Conservation (phyloP, 2,113 vertebrate species). For the Etheostoma spectabile region DNA sequence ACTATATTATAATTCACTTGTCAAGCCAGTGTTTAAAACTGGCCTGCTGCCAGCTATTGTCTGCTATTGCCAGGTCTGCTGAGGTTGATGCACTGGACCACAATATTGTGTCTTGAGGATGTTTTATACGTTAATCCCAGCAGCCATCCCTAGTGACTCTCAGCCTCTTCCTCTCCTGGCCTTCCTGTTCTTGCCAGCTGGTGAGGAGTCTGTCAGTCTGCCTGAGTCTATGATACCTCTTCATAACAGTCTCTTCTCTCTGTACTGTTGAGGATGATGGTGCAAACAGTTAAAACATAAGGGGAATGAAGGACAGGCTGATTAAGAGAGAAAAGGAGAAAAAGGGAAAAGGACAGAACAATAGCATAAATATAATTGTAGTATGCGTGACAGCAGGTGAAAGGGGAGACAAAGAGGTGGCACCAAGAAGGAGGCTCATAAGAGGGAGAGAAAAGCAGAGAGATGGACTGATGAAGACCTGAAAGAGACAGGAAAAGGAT, state of each 20-base stretch:
- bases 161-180: slow-evolving; percentile 18
- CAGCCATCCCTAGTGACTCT: slow-evolving; percentile 44
- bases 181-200: slow-evolving; percentile 34
- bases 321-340: slow-evolving; percentile 46
- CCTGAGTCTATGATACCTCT: slow-evolving; percentile 54
- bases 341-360: slow-evolving; percentile 28
- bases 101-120: slow-evolving; percentile 42
- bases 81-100: slow-evolving; percentile 36
- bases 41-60: slow-evolving; percentile 34
- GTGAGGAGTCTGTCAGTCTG: slow-evolving; percentile 36
- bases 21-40: slow-evolving; percentile 49
- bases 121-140: slow-evolving; percentile 62
- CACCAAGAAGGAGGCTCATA: slow-evolving; percentile 27
- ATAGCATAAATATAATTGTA: slow-evolving; percentile 34
- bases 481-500: slow-evolving; percentile 71
- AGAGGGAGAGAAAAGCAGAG: slow-evolving; percentile 15
- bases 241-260: slow-evolving; percentile 51
- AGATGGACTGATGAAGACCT: slow-evolving; percentile 74
- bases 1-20: slow-evolving; percentile 50
- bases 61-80: slow-evolving; percentile 29
- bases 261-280: slow-evolving; percentile 27
- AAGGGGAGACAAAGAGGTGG: slow-evolving; percentile 41
- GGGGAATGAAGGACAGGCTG: slow-evolving; percentile 48
- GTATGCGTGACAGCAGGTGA: slow-evolving; percentile 55
- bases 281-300: slow-evolving; percentile 42